Conservation (phyloP, 1,140 invertebrate genomes). For the Metopolophium dirhodum region DNA sequence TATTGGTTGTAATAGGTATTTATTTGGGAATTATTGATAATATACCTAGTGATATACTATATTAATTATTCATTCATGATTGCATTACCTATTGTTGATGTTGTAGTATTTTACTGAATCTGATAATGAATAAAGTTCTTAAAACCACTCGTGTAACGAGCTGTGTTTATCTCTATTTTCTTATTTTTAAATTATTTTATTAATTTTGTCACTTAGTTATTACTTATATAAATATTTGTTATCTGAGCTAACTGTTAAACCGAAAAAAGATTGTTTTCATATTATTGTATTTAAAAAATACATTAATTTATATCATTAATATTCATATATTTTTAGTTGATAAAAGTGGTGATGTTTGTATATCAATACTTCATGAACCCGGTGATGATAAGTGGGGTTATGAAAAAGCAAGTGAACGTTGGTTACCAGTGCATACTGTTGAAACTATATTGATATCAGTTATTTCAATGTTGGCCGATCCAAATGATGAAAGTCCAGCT, state of each 20-base stretch:
- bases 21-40: too few species aligned
- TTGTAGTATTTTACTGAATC: neutral
- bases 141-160: neutral
- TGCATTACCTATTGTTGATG: too few species aligned
- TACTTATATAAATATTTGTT: neutral
- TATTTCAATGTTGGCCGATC: constrained; percentile 99
- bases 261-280: neutral
- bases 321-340: constrained; percentile 76
- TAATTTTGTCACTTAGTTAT: neutral
- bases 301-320: neutral
- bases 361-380: constrained; percentile 99
- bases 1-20: too few species aligned
- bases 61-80: too few species aligned
- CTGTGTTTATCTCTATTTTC: neutral
- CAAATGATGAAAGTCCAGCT: constrained; percentile 99
- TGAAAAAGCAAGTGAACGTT: constrained; percentile 97
- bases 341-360: constrained; percentile 98
- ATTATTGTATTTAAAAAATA: neutral
- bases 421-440: constrained; percentile 98
- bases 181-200: neutral
- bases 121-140: neutral
- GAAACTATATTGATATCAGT: constrained; percentile 99
- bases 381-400: constrained; percentile 99
- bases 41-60: too few species aligned
- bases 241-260: neutral